Conservation (phyloP, 2,888 invertebrate species). For the Petrolisthes manimaculis region DNA sequence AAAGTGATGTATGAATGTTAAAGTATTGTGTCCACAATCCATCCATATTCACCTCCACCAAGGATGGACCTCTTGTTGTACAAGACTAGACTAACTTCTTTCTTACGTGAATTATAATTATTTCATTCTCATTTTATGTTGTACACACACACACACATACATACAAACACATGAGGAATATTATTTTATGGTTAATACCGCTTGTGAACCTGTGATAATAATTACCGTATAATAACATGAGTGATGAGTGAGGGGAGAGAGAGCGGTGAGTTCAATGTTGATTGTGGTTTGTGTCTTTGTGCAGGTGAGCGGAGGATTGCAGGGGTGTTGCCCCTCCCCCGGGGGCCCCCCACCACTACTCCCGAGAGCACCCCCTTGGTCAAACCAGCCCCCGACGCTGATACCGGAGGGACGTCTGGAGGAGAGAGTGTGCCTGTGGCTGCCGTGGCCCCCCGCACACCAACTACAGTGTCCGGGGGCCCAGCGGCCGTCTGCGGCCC, state of each 20-base stretch:
- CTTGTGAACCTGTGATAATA: not conserved
- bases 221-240: not conserved
- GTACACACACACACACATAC: too few relatives aligned
- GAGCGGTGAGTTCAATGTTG: not conserved
- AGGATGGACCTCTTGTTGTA: too few relatives aligned
- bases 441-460: slow-evolving; percentile 52
- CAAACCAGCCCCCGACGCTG: slow-evolving; percentile 33
- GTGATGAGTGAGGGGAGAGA: not conserved
- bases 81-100: too few relatives aligned
- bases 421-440: slow-evolving; percentile 42
- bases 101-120: too few relatives aligned
- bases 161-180: too few relatives aligned
- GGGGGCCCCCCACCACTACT: slow-evolving; percentile 32
- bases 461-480: slow-evolving; percentile 9
- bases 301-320: slow-evolving; percentile 52
- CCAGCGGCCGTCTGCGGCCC: not conserved
- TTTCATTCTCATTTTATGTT: too few relatives aligned
- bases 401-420: slow-evolving; percentile 37
- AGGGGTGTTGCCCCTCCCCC: slow-evolving; percentile 41
- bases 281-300: not conserved
- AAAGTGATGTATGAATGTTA: too few relatives aligned
- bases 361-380: slow-evolving; percentile 26
- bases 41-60: too few relatives aligned
- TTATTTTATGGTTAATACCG: not conserved
- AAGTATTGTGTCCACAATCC: too few relatives aligned